Base-by-base conservation (phyloP, 2,797 vertebrate genomes). In the Sebastes kiyomatsui region DNA sequence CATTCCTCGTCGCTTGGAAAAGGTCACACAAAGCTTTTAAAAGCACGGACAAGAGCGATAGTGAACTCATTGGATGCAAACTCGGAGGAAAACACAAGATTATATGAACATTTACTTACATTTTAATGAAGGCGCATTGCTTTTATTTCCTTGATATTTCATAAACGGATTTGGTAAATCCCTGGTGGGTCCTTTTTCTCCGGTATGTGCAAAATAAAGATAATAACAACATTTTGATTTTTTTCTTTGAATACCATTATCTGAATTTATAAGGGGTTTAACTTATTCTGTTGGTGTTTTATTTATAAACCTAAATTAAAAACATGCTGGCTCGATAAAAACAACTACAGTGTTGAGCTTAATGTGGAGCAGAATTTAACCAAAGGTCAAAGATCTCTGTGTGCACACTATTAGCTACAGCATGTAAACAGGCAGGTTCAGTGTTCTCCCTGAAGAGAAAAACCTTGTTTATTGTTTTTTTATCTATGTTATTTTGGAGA, bases 1-100 rank as follows among this genome's bases (percentile, higher is more conserved):
- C 75, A 72, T 68, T 84, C 76, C 55, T 60, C 27, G 27, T 25
- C 32, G 80, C 67, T 79, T 54, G n/a, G 62, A 80, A 61, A 80
- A 82, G 67, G 60, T 86, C 61, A 76, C 82, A 66, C 61, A 54
- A 62, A 61, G 67, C 79, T 77, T 78, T 42, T 10, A 61, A 71
- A 86, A 52, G 64, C 72, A 70, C 10, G 27, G 76, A 42, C 42
- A 65, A 71, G 28, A 79, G 72, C 9, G 25, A 55, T 30, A 65
- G 23, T 25, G 27, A 62, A 20, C 25, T 59, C 30, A 35, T 13
- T 27, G 38, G 55, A 78, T 49, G 61, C 11, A 1, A 69, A 71
- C 69, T 77, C 16, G 1, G n/a, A 67, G 66, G 18, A 59, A 75
- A 75, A 64, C 18, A 13, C 46, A 52, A 66, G 49, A 62, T 73